phyloP scores from a whole-genome alignment of 64 coral and sea anemone genomes.

The Astreopora myriophthalma region DNA sequence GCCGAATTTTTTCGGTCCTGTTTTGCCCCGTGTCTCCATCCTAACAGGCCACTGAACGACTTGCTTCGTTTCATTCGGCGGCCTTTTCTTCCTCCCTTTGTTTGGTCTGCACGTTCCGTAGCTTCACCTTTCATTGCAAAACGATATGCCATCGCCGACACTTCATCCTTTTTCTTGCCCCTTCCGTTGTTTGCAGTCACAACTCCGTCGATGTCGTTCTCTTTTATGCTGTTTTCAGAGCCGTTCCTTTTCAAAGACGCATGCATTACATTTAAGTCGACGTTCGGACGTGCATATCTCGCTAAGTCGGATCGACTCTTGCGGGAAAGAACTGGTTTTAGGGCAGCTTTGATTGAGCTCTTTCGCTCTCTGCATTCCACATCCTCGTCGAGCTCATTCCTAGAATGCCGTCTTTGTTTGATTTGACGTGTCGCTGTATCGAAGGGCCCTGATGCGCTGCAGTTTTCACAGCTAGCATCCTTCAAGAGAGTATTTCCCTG shows the following conservation, averaged over 20 bases:
- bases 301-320: constrained; percentile 43
- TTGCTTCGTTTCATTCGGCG: constrained; percentile 8
- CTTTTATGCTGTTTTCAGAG: constrained; percentile 5
- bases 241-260: not conserved
- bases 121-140: not conserved
- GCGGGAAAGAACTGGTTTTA: constrained; percentile 27
- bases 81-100: not conserved
- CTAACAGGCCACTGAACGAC: constrained; percentile 15
- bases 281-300: constrained; percentile 18
- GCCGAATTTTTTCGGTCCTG: not conserved
- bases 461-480: not conserved
- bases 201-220: not conserved
- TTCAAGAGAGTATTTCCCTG: not conserved
- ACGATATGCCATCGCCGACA: not conserved
- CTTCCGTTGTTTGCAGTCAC: not conserved
- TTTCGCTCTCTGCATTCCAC: constrained; percentile 28
- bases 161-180: not conserved
- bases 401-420: constrained; percentile 48
- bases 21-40: not conserved
- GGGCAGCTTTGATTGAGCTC: constrained; percentile 37
- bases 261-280: not conserved
- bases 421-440: not conserved
- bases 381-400: constrained; percentile 42
- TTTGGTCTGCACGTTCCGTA: not conserved
- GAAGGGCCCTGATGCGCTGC: not conserved